Evolutionary conservation across 2,113 vertebrate species (phyloP).

Genomic region (Oriolus oriolus): DNA sequence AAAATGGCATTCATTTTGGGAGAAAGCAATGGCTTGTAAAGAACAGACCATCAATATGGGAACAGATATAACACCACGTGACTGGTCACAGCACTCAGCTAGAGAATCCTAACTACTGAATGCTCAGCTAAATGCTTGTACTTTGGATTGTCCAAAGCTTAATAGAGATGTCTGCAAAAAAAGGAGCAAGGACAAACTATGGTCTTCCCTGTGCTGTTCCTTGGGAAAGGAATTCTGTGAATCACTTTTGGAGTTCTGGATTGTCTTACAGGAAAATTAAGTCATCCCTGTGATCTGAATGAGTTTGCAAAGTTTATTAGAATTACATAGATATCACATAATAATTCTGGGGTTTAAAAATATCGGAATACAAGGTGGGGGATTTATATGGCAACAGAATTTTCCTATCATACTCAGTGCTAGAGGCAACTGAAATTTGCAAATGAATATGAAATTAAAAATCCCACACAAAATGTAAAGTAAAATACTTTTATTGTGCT

Average conservation of each 20-base stretch:
- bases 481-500: slow-evolving; percentile 11
- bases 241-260: neutral
- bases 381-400: neutral
- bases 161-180: neutral
- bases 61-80: neutral
- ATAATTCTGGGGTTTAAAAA: neutral
- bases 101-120: neutral
- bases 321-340: neutral
- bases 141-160: neutral
- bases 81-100: neutral
- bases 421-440: neutral
- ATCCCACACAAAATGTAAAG: neutral
- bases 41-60: slow-evolving; percentile 22
- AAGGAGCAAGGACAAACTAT: neutral
- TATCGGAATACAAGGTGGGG: neutral
- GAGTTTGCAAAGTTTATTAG: neutral
- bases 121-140: neutral
- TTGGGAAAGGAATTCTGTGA: neutral
- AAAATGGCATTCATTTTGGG: slow-evolving; percentile 48
- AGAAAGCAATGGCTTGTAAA: slow-evolving; percentile 1
- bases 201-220: neutral
- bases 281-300: neutral
- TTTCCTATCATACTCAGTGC: neutral
- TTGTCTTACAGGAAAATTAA: neutral
- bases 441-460: slow-evolving; percentile 21